phyloP scores from a whole-genome alignment of 2,888 invertebrate genomes.

The Argyresthia goedartella region DNA sequence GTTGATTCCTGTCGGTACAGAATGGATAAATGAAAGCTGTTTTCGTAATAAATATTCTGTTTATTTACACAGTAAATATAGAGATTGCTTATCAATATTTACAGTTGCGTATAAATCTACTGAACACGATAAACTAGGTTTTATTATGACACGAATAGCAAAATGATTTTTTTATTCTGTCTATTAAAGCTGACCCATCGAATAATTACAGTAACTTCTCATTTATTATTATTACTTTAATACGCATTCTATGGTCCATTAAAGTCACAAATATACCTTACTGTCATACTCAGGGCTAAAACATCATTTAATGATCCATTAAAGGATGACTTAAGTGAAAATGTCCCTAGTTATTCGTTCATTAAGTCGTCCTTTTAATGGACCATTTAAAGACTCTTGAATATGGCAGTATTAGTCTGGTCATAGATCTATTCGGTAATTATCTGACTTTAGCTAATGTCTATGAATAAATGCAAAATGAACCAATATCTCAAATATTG shows the following conservation, averaged over 20 bases:
- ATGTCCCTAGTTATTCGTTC: no score
- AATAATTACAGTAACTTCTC: no score
- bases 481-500: not conserved
- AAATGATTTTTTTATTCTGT: conserved; percentile 23
- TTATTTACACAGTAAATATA: conserved; percentile 24
- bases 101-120: conserved; percentile 22
- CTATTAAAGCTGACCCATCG: conserved; percentile 50
- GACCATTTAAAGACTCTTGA: no score
- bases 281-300: not conserved
- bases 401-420: no score
- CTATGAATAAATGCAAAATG: conserved; percentile 23
- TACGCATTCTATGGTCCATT: no score
- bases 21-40: conserved; percentile 22
- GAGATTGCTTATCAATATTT: conserved; percentile 17
- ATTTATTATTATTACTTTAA: no score
- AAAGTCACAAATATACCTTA: no score
- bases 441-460: conserved; percentile 7
- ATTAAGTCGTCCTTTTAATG: no score
- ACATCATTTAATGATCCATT: not conserved
- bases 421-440: no score
- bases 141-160: conserved; percentile 10
- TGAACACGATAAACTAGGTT: conserved; percentile 40
- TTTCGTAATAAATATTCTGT: conserved; percentile 41
- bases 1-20: not conserved
- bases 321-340: not conserved